Evolutionary conservation across 2,797 vertebrate species (phyloP).

Genomic region (Mormyrops attenuatus): DNA sequence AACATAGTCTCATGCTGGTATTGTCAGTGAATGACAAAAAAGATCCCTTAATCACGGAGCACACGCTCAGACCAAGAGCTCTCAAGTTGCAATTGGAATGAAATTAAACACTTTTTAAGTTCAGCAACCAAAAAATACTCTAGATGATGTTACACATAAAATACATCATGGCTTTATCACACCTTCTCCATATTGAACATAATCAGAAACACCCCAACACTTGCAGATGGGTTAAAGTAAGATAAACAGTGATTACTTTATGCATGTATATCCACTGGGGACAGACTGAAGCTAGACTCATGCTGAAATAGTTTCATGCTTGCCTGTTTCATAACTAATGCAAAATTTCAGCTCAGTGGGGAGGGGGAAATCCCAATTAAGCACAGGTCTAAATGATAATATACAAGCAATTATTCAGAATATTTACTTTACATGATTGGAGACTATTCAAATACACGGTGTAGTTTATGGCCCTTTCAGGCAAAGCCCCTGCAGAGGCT

Average conservation of each 20-base stretch:
- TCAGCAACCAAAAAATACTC: not conserved
- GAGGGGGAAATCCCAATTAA: not conserved
- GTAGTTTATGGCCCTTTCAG: not conserved
- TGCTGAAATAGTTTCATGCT: not conserved
- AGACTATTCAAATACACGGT: not conserved
- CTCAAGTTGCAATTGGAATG: not conserved
- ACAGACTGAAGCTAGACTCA: not conserved
- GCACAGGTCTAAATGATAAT: not conserved
- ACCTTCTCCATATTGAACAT: not conserved
- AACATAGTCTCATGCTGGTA: not conserved
- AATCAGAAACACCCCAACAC: not conserved
- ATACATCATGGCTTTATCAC: not conserved
- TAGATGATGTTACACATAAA: not conserved
- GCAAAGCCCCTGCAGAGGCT: not conserved
- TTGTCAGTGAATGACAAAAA: not conserved
- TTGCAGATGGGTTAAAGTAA: not conserved
- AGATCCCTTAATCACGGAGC: not conserved
- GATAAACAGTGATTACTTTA: not conserved
- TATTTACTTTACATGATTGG: slow-evolving; percentile 4
- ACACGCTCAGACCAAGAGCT: not conserved
- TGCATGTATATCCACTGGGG: not conserved
- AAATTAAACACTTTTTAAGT: not conserved
- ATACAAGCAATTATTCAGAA: not conserved
- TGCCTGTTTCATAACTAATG: not conserved
- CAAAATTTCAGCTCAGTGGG: not conserved